These are phyloP conservation scores for Epinephelus coioides DNA, from an alignment of 2,797 vertebrate genomes.

Conservation along the genomic window DNA sequence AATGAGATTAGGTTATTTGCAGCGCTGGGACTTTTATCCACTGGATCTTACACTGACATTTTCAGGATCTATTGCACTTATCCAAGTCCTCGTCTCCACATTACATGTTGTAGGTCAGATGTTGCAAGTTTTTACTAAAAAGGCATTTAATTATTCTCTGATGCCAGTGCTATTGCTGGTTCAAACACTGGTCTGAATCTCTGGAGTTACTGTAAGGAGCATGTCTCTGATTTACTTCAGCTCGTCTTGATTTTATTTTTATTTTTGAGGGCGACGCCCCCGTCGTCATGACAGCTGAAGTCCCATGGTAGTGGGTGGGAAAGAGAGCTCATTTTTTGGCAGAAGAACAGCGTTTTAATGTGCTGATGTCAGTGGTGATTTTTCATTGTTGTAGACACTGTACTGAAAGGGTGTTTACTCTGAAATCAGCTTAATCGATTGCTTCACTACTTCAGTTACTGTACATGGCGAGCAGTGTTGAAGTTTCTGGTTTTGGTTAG, in stretches of 20 bases:
- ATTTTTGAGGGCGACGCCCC: slow-evolving; percentile 41
- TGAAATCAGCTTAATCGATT: slow-evolving; percentile 10
- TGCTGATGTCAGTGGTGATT: slow-evolving; percentile 58
- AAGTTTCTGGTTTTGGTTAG: neutral
- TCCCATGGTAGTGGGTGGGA: slow-evolving; percentile 71
- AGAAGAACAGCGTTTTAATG: slow-evolving; percentile 46
- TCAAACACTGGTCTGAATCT: neutral
- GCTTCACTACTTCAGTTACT: slow-evolving; percentile 7
- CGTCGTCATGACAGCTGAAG: slow-evolving; percentile 56
- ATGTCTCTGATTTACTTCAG: slow-evolving; percentile 15
- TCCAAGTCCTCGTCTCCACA: neutral
- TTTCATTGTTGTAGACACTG: slow-evolving; percentile 45
- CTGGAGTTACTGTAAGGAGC: neutral
- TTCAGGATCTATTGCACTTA: slow-evolving; percentile 28
- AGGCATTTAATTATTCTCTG: neutral
- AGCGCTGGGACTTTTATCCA: slow-evolving; percentile 40
- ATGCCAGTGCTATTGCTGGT: neutral
- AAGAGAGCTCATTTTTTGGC: slow-evolving; percentile 58
- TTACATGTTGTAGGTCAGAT: neutral
- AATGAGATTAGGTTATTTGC: slow-evolving; percentile 73
- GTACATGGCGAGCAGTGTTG: neutral
- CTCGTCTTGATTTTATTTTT: neutral
- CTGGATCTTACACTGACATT: slow-evolving; percentile 6
- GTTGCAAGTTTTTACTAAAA: neutral
- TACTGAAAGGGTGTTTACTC: slow-evolving; percentile 36